phyloP scores from a whole-genome alignment of 2,888 invertebrate genomes.

The Operophtera brumata region DNA sequence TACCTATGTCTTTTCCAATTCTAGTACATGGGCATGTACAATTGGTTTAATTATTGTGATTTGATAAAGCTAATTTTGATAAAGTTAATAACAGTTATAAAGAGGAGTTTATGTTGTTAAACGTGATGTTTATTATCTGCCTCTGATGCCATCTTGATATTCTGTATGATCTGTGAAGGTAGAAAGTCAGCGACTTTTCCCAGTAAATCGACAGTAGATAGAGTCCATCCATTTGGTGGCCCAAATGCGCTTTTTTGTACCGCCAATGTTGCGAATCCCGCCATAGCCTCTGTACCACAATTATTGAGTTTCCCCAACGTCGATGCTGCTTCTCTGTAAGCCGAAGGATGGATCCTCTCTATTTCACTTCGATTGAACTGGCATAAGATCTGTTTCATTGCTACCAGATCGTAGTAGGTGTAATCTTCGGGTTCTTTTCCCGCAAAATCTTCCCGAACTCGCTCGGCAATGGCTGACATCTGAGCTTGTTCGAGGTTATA shows the following conservation, averaged over 20 bases:
- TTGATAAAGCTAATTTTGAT: background rate
- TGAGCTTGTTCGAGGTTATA: constrained; percentile 65
- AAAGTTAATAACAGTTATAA: background rate
- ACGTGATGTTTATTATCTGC: background rate
- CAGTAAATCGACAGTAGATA: constrained; percentile 51
- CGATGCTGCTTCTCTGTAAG: constrained; percentile 73
- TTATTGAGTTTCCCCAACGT: constrained; percentile 68
- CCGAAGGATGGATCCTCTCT: constrained; percentile 72
- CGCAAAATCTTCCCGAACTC: constrained; percentile 76
- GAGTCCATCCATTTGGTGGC: constrained; percentile 59
- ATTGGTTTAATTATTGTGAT: background rate
- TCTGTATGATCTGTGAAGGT: constrained; percentile 5
- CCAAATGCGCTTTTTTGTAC: constrained; percentile 69
- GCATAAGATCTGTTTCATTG: constrained; percentile 79
- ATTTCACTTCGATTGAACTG: constrained; percentile 78
- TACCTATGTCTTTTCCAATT: constrained; percentile 14
- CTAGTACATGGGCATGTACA: constrained; percentile 35
- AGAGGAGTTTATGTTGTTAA: background rate
- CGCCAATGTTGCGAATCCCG: constrained; percentile 72
- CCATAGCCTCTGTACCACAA: constrained; percentile 66
- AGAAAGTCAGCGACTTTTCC: constrained; percentile 64
- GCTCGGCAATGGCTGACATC: constrained; percentile 69
- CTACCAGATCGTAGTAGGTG: constrained; percentile 77
- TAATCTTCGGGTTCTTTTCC: constrained; percentile 78
- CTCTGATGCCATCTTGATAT: background rate